Evolutionary conservation across 2,888 invertebrate genomes (phyloP).

Genomic region (Polymixis flavicincta): DNA sequence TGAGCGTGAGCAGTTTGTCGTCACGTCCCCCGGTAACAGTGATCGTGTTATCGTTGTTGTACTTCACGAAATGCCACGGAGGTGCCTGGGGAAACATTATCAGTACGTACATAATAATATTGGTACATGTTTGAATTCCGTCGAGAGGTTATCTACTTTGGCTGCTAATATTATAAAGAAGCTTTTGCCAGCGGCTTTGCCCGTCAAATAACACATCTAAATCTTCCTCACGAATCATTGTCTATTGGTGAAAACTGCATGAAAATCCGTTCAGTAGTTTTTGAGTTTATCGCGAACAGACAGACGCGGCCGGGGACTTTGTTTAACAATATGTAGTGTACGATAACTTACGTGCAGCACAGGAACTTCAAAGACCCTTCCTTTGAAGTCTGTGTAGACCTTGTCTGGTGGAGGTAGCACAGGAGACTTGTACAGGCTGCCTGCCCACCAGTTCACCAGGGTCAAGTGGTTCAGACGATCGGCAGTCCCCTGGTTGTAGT

Average conservation of each 20-base stretch:
- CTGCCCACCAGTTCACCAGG: constrained; percentile 94
- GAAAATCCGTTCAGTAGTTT: too few relatives aligned
- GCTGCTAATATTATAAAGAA: too few relatives aligned
- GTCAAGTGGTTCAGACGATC: constrained; percentile 90
- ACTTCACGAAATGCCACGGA: constrained; percentile 94
- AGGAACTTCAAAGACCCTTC: constrained; percentile 92
- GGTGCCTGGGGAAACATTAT: constrained; percentile 87
- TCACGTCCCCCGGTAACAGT: constrained; percentile 93
- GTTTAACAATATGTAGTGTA: too few relatives aligned
- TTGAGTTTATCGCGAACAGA: too few relatives aligned
- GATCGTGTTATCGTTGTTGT: constrained; percentile 89
- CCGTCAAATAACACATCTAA: too few relatives aligned
- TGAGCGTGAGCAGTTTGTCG: constrained; percentile 92
- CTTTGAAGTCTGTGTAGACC: constrained; percentile 92
- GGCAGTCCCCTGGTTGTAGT: constrained; percentile 93
- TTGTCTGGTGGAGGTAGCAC: constrained; percentile 91
- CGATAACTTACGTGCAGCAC: constrained; percentile 92
- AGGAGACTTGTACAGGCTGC: constrained; percentile 92
- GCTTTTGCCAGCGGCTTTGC: too few relatives aligned
- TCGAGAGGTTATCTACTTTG: neutral
- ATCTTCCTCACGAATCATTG: too few relatives aligned
- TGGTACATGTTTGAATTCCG: neutral
- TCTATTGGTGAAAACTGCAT: too few relatives aligned
- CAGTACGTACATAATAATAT: neutral
- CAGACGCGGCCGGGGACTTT: too few relatives aligned